Evolutionary conservation across 2,797 vertebrate genomes (phyloP).

Genomic region (Pangasius sanitwongsei): DNA sequence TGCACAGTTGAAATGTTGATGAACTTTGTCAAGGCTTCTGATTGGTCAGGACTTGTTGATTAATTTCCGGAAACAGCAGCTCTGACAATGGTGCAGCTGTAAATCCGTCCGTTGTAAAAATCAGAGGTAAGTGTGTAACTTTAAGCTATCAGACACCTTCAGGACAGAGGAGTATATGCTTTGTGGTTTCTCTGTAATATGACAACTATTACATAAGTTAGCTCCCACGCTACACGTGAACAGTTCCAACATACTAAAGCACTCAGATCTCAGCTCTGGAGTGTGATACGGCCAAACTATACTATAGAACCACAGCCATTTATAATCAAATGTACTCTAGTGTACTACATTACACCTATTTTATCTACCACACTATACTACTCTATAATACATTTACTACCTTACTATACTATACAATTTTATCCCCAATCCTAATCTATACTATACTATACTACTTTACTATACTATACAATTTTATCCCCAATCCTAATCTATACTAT

Average conservation of each 20-base stretch:
- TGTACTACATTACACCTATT: neutral
- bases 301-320: neutral
- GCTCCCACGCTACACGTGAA: too few species aligned
- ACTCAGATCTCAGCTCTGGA: neutral
- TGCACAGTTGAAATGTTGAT: too few species aligned
- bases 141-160: neutral
- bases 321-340: neutral
- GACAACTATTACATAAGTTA: neutral
- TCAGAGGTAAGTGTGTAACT: neutral
- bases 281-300: neutral
- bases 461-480: too few species aligned
- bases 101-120: neutral
- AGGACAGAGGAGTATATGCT: neutral
- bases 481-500: too few species aligned
- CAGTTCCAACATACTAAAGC: neutral
- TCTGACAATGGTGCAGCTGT: neutral
- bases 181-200: neutral
- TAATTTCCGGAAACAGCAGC: neutral
- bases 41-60: neutral
- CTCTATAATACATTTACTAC: neutral
- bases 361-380: too few species aligned
- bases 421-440: too few species aligned
- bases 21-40: neutral
- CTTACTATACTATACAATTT: neutral
- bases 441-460: too few species aligned